Evolutionary conservation across 2,113 vertebrate species (phyloP).

Genomic region (Cisticola juncidis): DNA sequence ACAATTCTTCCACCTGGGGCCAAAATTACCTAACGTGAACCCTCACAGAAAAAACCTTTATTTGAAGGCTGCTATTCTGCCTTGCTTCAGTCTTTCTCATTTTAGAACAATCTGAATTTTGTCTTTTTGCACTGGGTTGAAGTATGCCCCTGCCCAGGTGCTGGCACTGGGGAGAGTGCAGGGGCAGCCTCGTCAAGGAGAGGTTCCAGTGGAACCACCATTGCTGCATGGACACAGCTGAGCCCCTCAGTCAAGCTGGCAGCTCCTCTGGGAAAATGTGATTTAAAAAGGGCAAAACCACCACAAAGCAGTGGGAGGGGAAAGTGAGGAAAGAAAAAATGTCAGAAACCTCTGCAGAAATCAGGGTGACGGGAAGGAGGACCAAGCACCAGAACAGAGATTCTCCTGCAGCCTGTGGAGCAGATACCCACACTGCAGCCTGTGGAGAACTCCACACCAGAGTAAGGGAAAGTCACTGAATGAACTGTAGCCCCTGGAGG

Average conservation of each 20-base stretch:
- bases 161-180: fast-evolving
- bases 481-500: background rate
- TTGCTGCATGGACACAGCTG: background rate
- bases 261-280: background rate
- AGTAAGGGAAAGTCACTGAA: background rate
- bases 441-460: background rate
- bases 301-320: fast-evolving
- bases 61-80: background rate
- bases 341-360: background rate
- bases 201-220: background rate
- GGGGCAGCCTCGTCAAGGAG: background rate
- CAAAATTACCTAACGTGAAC: background rate
- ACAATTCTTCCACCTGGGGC: fast-evolving
- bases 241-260: background rate
- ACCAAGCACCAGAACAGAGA: background rate
- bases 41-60: background rate
- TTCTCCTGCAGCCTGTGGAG: background rate
- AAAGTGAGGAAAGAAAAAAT: background rate
- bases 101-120: background rate
- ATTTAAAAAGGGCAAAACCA: background rate
- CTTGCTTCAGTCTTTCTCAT: background rate
- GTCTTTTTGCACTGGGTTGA: background rate
- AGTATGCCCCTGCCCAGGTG: fast-evolving
- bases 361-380: too few relatives aligned
- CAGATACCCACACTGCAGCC: background rate